A percentile compares a stretch with the other conserved stretches of the same genome.
These are phyloP conservation scores for Drosophila paulistorum DNA, from an alignment of 1,140 invertebrate species.

Conservation along the genomic window DNA sequence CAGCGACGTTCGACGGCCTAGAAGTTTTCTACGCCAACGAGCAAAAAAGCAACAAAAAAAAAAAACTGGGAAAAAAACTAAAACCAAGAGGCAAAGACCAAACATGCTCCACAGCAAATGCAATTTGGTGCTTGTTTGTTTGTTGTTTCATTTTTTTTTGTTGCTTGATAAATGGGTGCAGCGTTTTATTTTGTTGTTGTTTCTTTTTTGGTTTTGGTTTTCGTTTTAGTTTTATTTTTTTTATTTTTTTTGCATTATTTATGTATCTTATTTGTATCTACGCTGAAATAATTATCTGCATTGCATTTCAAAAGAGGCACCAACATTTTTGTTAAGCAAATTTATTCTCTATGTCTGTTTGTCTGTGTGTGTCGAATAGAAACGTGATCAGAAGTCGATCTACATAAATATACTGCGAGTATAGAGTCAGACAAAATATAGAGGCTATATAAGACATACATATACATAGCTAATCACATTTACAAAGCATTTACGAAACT, in stretches of 20 bases:
- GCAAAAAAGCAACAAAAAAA: constrained; percentile 19
- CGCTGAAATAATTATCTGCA: constrained; percentile 50
- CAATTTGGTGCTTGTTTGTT: constrained; percentile 39
- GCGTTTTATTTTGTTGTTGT: constrained; percentile 22
- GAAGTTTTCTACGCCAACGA: constrained; percentile 33
- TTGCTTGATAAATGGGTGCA: constrained; percentile 47
- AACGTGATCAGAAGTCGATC: constrained; percentile 12
- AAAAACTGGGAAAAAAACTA: constrained; percentile 12
- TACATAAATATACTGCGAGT: not conserved
- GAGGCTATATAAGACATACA: not conserved
- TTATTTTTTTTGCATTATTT: constrained; percentile 36
- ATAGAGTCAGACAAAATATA: not conserved
- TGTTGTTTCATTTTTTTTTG: constrained; percentile 21
- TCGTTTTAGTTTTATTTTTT: not conserved
- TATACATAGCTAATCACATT: not conserved
- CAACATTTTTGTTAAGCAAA: constrained; percentile 6
- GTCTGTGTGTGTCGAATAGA: not conserved
- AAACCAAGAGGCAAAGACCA: constrained; percentile 35
- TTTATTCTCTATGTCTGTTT: not conserved
- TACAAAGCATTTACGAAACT: constrained; percentile 8
- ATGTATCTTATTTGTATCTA: constrained; percentile 39
- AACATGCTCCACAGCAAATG: constrained; percentile 39
- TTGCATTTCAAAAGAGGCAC: constrained; percentile 31
- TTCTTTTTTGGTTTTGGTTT: constrained; percentile 1
- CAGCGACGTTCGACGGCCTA: constrained; percentile 32